A percentile compares a stretch with the other conserved stretches of the same genome.
Evolutionary conservation across 2,113 vertebrate species (phyloP).

Genomic region (Sander vitreus): DNA sequence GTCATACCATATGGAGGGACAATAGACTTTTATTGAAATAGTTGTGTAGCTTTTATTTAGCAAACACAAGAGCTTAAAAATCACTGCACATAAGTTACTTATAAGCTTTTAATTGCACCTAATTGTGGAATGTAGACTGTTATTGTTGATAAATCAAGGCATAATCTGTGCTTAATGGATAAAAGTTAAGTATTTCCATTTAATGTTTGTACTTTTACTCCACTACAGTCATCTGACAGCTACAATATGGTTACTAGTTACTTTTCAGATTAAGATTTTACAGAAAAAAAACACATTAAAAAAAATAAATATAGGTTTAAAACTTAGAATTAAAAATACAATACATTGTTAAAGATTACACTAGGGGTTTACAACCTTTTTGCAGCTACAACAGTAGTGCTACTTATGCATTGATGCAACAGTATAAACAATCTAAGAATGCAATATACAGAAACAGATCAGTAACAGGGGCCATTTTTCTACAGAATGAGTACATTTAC

Average conservation of each 20-base stretch:
- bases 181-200: background rate
- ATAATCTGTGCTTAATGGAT: background rate
- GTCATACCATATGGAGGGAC: constrained; percentile 19
- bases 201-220: background rate
- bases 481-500: background rate
- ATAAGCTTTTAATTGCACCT: background rate
- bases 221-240: background rate
- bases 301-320: background rate
- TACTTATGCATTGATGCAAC: background rate
- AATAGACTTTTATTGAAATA: constrained; percentile 7
- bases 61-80: background rate
- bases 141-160: background rate
- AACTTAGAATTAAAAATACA: background rate
- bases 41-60: background rate
- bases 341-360: background rate
- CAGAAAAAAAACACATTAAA: background rate
- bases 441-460: background rate
- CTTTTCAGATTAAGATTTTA: background rate
- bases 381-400: background rate
- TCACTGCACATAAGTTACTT: background rate
- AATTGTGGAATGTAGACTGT: background rate
- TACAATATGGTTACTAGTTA: background rate
- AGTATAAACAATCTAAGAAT: background rate
- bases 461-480: background rate
- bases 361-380: background rate